These are phyloP conservation scores for Rotaria socialis DNA, from an alignment of 2,888 invertebrate genomes.

Conservation along the genomic window DNA sequence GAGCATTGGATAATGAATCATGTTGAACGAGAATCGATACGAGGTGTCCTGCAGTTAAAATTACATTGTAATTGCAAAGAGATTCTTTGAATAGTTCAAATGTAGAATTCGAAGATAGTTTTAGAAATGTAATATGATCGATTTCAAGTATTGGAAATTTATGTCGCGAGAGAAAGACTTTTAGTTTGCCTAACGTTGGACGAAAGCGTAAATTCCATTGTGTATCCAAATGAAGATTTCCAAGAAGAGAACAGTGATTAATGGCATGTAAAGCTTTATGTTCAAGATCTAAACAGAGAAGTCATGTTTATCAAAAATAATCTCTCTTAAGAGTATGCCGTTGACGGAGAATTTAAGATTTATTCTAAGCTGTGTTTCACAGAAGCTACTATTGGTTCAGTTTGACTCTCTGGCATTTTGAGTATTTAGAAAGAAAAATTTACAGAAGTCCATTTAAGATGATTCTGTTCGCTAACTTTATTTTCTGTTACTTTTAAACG, in stretches of 20 bases:
- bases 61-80: conserved; percentile 49
- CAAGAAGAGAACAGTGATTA: conserved; percentile 55
- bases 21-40: conserved; percentile 54
- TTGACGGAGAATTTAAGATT: no score
- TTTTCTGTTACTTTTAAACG: no score
- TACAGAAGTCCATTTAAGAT: no score
- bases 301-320: no score
- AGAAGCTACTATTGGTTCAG: no score
- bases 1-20: conserved; percentile 52
- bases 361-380: no score
- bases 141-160: conserved; percentile 54
- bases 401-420: no score
- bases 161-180: background rate
- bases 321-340: background rate
- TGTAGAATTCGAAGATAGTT: conserved; percentile 52
- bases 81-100: conserved; percentile 51
- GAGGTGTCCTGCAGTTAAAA: conserved; percentile 52
- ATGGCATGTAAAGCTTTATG: conserved; percentile 48
- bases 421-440: no score
- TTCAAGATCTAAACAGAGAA: background rate
- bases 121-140: conserved; percentile 52
- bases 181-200: conserved; percentile 54
- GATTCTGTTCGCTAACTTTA: no score
- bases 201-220: conserved; percentile 56
- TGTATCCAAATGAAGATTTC: conserved; percentile 53